Base-by-base conservation (phyloP, 2,888 invertebrate genomes). In the Drosophila histrio region DNA sequence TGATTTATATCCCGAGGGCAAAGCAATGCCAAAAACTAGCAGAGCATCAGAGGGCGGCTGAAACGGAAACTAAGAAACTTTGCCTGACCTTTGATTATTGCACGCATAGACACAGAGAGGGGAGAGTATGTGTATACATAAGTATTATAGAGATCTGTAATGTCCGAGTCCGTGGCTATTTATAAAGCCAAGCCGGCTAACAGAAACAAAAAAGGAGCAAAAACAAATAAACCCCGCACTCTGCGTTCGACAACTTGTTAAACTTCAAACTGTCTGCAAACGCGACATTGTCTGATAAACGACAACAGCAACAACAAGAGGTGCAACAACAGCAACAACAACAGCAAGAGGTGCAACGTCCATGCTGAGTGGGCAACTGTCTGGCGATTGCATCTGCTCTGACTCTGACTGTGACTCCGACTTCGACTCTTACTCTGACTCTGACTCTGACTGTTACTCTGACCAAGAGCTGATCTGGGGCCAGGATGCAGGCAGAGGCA, bases 201-300 rank as follows among this genome's bases (percentile, higher is more conserved):
- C 11, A 59, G 47, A 49, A 50, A 58, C 28, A 34, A 60, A 61
- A 43, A 54, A 57, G 65, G 56, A 75, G 59, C 36, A 52, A 72
- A 66, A 72, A 72, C 67, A 77, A 75, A 72, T 53, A 72, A 64
- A 57, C 72, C 70, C 53, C 53, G 62, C 64, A 56, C 64, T 62
- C 72, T 56, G 72, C 78, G 70, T 76, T 79, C 80, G 80, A 82
- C 87, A 87, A 87, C 87, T 83, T 89, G 89, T 88, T 88, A 87
- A 89, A 86, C 85, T 88, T 88, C 83, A 84, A 89, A 87, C 82
- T 88, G 89, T 89, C 87, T 83, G 77, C 77, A 77, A 78, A 87
- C 76, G 85, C 78, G 87, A 89, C 89, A 89, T 72, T 77, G 80
- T 80, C 82, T 84, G 87, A 89, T 87, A 89, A 88, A 88, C 81